These are phyloP conservation scores for Ifrita kowaldi DNA, from an alignment of 2,113 vertebrate genomes.

Conservation along the genomic window DNA sequence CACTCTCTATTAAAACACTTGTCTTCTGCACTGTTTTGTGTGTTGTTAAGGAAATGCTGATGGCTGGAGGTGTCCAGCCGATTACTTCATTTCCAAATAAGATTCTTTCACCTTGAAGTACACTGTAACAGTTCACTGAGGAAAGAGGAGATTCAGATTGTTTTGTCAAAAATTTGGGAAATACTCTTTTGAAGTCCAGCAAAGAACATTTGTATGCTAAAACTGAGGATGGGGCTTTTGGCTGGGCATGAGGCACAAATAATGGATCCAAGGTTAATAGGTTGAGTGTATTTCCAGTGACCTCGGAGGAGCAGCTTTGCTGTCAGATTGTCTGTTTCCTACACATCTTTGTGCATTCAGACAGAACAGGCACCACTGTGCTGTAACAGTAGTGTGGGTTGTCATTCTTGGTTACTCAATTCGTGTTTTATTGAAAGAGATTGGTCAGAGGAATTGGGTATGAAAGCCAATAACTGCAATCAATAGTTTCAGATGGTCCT, in stretches of 20 bases:
- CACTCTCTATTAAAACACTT: background rate
- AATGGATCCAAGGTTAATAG: background rate
- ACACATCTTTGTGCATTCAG: background rate
- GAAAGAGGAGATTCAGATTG: background rate
- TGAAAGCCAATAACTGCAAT: background rate
- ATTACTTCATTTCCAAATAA: slow-evolving; percentile 4
- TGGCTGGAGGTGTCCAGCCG: slow-evolving; percentile 16
- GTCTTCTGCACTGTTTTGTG: slow-evolving; percentile 31
- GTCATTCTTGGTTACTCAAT: background rate
- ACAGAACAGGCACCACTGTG: background rate
- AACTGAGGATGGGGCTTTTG: background rate
- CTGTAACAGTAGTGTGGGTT: background rate
- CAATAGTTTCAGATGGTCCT: background rate
- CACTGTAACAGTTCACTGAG: background rate
- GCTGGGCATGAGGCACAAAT: background rate
- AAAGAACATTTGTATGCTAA: background rate
- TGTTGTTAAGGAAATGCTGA: slow-evolving; percentile 70
- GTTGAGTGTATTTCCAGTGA: background rate
- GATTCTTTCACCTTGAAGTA: slow-evolving; percentile 1
- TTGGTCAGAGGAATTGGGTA: background rate
- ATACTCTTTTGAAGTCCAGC: background rate
- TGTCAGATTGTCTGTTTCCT: background rate
- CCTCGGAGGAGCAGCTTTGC: background rate
- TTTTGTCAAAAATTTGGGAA: background rate
- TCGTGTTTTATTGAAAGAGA: background rate